phyloP scores from a whole-genome alignment of 2,113 vertebrate species.

The Actinemys pallida region DNA sequence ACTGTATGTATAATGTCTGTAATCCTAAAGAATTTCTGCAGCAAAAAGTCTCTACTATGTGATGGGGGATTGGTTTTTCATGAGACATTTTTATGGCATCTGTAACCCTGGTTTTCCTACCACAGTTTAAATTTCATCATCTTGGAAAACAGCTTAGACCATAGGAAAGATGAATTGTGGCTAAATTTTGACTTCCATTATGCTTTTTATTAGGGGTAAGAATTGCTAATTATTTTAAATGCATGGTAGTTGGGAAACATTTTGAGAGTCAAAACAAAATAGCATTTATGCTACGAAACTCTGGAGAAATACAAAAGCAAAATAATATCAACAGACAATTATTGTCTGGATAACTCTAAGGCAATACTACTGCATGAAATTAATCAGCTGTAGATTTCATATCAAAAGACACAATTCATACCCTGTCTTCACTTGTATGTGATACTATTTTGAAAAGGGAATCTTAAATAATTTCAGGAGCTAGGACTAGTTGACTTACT shows the following conservation, averaged over 20 bases:
- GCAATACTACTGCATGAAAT: neutral
- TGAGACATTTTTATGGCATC: neutral
- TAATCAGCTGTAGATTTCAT: neutral
- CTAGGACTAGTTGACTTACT: neutral
- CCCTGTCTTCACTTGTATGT: neutral
- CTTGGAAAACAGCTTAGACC: neutral
- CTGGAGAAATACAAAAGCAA: neutral
- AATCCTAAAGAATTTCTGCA: neutral
- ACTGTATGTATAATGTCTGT: neutral
- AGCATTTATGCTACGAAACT: neutral
- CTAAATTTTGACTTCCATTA: neutral
- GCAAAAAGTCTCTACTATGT: neutral
- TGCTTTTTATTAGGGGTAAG: neutral
- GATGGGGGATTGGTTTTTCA: neutral
- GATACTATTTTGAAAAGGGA: neutral
- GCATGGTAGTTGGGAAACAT: neutral
- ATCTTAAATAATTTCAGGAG: neutral
- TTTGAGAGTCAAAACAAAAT: neutral
- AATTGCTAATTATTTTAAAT: neutral
- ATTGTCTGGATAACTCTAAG: neutral
- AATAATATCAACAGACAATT: neutral
- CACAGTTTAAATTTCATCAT: neutral
- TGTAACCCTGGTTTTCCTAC: neutral
- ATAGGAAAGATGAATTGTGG: neutral
- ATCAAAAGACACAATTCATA: neutral